A percentile compares a stretch with the other conserved stretches of the same genome.
Conservation (phyloP, 2,888 invertebrate genomes). For the Nymphalis urticae region DNA sequence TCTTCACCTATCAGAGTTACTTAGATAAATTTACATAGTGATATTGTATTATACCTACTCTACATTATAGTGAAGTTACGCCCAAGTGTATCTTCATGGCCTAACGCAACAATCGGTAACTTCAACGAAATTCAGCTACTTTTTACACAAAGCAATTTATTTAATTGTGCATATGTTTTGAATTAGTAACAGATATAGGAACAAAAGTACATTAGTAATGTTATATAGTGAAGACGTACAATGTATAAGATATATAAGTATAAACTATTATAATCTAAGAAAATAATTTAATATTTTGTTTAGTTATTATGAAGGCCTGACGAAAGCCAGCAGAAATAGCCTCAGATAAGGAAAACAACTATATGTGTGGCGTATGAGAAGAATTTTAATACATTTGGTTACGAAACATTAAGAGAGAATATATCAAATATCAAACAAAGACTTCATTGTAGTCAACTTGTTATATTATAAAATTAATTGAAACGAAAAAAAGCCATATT, state of each 20-base stretch:
- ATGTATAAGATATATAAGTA: conserved; percentile 8
- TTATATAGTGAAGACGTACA: conserved; percentile 25
- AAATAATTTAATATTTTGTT: conserved; percentile 24
- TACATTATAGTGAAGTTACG: conserved; percentile 7
- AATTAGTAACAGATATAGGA: conserved; percentile 41
- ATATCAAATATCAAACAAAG: neutral
- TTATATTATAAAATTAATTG: neutral
- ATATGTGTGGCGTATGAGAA: neutral
- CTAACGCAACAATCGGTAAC: conserved; percentile 30
- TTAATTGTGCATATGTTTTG: conserved; percentile 37
- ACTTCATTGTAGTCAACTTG: neutral
- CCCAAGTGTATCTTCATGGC: conserved; percentile 17
- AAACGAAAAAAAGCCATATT: neutral
- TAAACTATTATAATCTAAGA: conserved; percentile 20
- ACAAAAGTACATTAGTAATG: conserved; percentile 34
- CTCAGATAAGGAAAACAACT: neutral
- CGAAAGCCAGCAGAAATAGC: conserved; percentile 8
- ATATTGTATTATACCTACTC: neutral
- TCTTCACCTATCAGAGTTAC: too few species aligned
- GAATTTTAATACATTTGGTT: neutral
- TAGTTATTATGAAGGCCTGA: conserved; percentile 6
- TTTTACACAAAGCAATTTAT: conserved; percentile 32
- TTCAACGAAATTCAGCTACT: conserved; percentile 30
- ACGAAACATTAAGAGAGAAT: neutral
- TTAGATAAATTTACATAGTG: neutral